Evolutionary conservation across 2,113 vertebrate species (phyloP).

Genomic region (Notothenia rossii): DNA sequence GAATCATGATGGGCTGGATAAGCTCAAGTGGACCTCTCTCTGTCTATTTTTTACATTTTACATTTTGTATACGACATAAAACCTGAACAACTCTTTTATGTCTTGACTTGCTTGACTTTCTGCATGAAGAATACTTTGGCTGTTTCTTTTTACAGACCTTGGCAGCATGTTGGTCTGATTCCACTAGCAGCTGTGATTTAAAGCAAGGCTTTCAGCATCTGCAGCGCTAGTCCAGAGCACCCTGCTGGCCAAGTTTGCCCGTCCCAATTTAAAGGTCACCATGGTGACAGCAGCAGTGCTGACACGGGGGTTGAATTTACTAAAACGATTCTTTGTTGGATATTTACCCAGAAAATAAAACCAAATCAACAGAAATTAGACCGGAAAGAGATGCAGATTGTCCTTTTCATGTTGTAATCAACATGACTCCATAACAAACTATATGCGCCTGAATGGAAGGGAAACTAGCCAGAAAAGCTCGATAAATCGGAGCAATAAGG

Average conservation of each 20-base stretch:
- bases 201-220: slow-evolving; percentile 61
- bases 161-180: slow-evolving; percentile 32
- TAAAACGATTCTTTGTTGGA: slow-evolving; percentile 22
- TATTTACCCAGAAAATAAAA: slow-evolving; percentile 5
- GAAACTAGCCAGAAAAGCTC: neutral
- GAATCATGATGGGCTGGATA: slow-evolving; percentile 48
- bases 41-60: neutral
- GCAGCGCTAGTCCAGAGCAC: slow-evolving; percentile 24
- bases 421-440: slow-evolving; percentile 8
- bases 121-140: slow-evolving; percentile 5
- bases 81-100: slow-evolving; percentile 18
- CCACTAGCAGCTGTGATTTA: slow-evolving; percentile 40
- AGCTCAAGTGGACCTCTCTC: slow-evolving; percentile 15
- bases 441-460: neutral
- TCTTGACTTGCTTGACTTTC: slow-evolving; percentile 33
- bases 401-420: neutral
- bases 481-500: neutral
- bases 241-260: slow-evolving; percentile 48
- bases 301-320: neutral
- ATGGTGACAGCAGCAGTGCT: slow-evolving; percentile 53
- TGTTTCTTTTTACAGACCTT: slow-evolving; percentile 30
- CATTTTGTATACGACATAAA: slow-evolving; percentile 15
- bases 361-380: slow-evolving; percentile 15
- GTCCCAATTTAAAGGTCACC: slow-evolving; percentile 50
- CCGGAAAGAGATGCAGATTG: neutral